A percentile compares a stretch with the other conserved stretches of the same genome.
These are phyloP conservation scores for Rhimphoctona megacephalus DNA, from an alignment of 2,888 invertebrate species.

Conservation along the genomic window DNA sequence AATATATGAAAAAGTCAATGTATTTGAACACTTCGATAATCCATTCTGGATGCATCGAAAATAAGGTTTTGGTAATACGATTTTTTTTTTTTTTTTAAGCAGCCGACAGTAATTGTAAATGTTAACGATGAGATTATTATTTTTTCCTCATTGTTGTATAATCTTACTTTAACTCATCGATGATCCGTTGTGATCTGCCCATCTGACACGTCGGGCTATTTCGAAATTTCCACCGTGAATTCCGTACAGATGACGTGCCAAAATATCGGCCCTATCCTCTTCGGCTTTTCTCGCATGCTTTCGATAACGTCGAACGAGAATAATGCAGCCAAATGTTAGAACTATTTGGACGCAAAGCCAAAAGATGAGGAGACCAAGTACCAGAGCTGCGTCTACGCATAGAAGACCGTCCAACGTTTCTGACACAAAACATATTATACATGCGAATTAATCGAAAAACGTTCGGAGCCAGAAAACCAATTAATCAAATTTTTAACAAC, in stretches of 20 bases:
- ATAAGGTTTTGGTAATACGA: background rate
- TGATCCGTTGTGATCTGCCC: conserved; percentile 80
- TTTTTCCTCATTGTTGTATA: background rate
- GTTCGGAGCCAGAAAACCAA: background rate
- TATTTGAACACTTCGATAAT: background rate
- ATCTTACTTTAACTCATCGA: conserved; percentile 61
- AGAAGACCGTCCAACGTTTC: conserved; percentile 83
- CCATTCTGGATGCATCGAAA: background rate
- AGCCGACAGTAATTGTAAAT: conserved; percentile 12
- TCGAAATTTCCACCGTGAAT: conserved; percentile 82
- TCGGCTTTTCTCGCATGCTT: conserved; percentile 79
- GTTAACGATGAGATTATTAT: background rate
- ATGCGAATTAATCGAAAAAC: background rate
- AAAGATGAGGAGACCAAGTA: conserved; percentile 88
- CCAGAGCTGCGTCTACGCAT: conserved; percentile 88
- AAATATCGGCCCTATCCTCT: conserved; percentile 80
- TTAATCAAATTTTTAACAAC: background rate
- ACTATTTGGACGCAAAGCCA: conserved; percentile 88
- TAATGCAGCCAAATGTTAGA: conserved; percentile 86
- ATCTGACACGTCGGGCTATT: conserved; percentile 80
- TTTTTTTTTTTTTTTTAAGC: background rate
- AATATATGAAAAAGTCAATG: background rate
- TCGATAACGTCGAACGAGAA: conserved; percentile 86
- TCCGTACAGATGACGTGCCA: conserved; percentile 82
- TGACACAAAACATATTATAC: conserved; percentile 64